Percentiles rank a stretch among this genome's conserved stretches.
Conservation (phyloP, 2,888 invertebrate genomes). For the Microchrysa polita region DNA sequence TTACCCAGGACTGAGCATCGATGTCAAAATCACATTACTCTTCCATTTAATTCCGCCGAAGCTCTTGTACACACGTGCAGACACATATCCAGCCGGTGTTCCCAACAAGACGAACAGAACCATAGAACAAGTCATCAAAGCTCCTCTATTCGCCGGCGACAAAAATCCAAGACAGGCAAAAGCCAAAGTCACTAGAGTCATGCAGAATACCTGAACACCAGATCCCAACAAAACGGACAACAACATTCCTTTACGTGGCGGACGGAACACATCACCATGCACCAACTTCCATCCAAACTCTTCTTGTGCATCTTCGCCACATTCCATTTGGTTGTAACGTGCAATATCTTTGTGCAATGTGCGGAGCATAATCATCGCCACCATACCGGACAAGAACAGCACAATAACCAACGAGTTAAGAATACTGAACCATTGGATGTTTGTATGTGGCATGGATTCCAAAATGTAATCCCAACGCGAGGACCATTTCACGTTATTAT, state of each 20-base stretch:
- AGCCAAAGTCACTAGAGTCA: constrained; percentile 94
- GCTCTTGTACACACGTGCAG: constrained; percentile 97
- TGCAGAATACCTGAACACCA: constrained; percentile 93
- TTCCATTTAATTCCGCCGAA: constrained; percentile 99
- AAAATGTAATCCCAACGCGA: constrained; percentile 99
- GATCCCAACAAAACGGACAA: constrained; percentile 96
- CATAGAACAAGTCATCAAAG: constrained; percentile 97
- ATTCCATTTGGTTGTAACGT: constrained; percentile 95
- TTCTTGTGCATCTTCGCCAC: constrained; percentile 91
- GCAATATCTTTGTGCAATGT: constrained; percentile 99
- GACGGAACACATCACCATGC: constrained; percentile 97
- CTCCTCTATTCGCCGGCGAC: constrained; percentile 98
- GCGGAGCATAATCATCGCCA: constrained; percentile 97
- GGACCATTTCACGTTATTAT: constrained; percentile 94
- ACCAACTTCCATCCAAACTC: constrained; percentile 92
- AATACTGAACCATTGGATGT: constrained; percentile 99
- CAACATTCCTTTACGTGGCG: constrained; percentile 96
- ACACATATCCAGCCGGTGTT: constrained; percentile 96
- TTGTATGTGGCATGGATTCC: constrained; percentile 97
- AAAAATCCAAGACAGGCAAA: constrained; percentile 99
- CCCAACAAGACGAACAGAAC: constrained; percentile 97
- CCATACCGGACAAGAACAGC: constrained; percentile 97
- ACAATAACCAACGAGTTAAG: constrained; percentile 97
- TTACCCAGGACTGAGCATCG: constrained; percentile 97
- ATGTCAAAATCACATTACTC: constrained; percentile 94